A percentile compares a stretch with the other conserved stretches of the same genome.
Evolutionary conservation across 2,113 vertebrate species (phyloP).

Genomic region (Takifugu bimaculatus): DNA sequence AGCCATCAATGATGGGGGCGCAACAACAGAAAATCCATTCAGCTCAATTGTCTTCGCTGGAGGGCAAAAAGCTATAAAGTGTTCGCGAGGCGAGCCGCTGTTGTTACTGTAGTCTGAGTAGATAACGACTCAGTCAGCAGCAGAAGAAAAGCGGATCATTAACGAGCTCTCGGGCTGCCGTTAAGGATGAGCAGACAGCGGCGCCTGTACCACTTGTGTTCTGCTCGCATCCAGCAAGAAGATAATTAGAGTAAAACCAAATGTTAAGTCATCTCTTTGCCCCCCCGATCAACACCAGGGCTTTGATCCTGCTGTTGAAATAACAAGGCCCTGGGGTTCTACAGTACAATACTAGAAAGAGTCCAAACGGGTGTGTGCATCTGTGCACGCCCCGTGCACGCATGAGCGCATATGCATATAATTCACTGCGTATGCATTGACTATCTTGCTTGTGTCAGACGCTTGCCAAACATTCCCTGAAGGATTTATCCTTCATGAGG

Average conservation of each 20-base stretch:
- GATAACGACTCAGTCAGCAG: conserved; percentile 5
- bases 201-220: conserved; percentile 12
- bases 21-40: not conserved
- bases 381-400: not conserved
- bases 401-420: conserved; percentile 6
- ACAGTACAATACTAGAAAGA: conserved; percentile 26
- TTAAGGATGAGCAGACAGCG: conserved; percentile 16
- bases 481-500: conserved; percentile 32
- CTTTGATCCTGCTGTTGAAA: conserved; percentile 59
- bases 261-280: conserved; percentile 33
- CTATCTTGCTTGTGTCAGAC: conserved; percentile 39
- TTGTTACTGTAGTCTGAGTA: not conserved
- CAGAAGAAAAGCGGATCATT: conserved; percentile 20
- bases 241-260: conserved; percentile 52
- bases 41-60: not conserved
- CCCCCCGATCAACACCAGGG: conserved; percentile 32
- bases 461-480: conserved; percentile 22
- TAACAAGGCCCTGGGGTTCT: conserved; percentile 61
- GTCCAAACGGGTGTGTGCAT: conserved; percentile 13
- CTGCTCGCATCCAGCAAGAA: conserved; percentile 29
- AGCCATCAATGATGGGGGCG: not conserved
- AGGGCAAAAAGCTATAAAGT: not conserved
- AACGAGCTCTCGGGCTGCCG: conserved; percentile 8
- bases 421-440: conserved; percentile 24
- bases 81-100: not conserved